Evolutionary conservation across 2,888 invertebrate genomes (phyloP).

Genomic region (Hybos culiciformis): DNA sequence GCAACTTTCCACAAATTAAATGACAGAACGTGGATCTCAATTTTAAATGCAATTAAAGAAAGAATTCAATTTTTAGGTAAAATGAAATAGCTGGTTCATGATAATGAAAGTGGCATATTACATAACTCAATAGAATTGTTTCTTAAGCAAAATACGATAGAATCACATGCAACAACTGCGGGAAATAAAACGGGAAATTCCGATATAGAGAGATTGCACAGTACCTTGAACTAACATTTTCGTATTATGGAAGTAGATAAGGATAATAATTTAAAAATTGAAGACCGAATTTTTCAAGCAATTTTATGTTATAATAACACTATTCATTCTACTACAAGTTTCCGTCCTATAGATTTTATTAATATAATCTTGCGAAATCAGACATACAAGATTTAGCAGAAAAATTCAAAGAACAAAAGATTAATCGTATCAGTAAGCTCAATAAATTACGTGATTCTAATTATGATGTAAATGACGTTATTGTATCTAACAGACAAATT

Average conservation of each 20-base stretch:
- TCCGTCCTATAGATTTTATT: neutral
- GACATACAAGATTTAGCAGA: neutral
- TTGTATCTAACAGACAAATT: neutral
- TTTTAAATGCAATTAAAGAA: conserved; percentile 8
- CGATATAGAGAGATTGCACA: no score
- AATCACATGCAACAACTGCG: conserved; percentile 1
- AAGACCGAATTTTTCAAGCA: neutral
- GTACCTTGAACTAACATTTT: no score
- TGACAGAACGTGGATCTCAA: conserved; percentile 2
- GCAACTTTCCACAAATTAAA: neutral
- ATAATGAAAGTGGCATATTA: no score
- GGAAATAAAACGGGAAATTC: no score
- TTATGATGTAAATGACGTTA: neutral
- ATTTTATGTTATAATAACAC: neutral
- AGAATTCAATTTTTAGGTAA: no score
- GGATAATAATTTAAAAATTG: neutral
- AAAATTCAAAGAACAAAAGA: neutral
- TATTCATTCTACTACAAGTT: neutral
- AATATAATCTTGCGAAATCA: neutral
- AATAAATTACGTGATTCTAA: neutral
- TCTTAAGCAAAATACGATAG: conserved; percentile 1
- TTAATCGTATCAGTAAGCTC: no score
- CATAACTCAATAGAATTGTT: conserved; percentile 4
- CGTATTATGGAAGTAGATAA: neutral
- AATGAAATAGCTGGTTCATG: no score